Conservation (phyloP, 2,888 invertebrate genomes). For the Melinaea marsaeus region DNA sequence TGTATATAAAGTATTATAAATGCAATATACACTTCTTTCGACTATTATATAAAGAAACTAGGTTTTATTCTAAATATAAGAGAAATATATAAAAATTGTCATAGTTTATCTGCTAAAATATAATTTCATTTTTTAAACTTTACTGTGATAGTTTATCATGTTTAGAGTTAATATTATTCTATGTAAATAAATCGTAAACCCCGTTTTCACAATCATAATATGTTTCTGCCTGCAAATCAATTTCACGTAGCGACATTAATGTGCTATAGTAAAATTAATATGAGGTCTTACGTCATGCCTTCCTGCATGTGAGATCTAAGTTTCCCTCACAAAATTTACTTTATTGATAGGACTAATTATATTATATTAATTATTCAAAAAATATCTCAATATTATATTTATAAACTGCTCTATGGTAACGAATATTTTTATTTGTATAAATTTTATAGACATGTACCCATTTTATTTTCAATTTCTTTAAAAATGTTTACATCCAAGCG, state of each 20-base stretch:
- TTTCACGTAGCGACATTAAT: slow-evolving; percentile 78
- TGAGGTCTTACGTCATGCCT: slow-evolving; percentile 73
- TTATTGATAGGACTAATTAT: neutral
- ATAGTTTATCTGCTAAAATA: neutral
- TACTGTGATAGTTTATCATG: slow-evolving; percentile 66
- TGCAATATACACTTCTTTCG: too few relatives aligned
- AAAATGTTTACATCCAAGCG: slow-evolving; percentile 52
- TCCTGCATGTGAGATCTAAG: slow-evolving; percentile 48
- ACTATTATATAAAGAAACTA: too few relatives aligned
- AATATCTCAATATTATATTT: neutral
- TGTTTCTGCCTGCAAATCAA: slow-evolving; percentile 77
- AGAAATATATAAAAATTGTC: neutral
- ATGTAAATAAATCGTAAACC: slow-evolving; percentile 78
- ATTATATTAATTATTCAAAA: neutral
- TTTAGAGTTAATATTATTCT: slow-evolving; percentile 66
- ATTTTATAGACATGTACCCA: slow-evolving; percentile 13
- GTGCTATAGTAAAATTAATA: slow-evolving; percentile 77
- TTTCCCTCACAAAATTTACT: neutral
- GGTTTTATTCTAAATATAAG: neutral
- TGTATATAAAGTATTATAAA: too few relatives aligned
- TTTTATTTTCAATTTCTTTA: slow-evolving; percentile 24
- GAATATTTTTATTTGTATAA: slow-evolving; percentile 7
- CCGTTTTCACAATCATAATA: slow-evolving; percentile 78
- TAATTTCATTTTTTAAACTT: slow-evolving; percentile 16
- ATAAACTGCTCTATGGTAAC: neutral